Evolutionary conservation across 2,113 vertebrate genomes (phyloP), one percentile per base, ranked within the genome.

Genomic region (Psophia crepitans): DNA sequence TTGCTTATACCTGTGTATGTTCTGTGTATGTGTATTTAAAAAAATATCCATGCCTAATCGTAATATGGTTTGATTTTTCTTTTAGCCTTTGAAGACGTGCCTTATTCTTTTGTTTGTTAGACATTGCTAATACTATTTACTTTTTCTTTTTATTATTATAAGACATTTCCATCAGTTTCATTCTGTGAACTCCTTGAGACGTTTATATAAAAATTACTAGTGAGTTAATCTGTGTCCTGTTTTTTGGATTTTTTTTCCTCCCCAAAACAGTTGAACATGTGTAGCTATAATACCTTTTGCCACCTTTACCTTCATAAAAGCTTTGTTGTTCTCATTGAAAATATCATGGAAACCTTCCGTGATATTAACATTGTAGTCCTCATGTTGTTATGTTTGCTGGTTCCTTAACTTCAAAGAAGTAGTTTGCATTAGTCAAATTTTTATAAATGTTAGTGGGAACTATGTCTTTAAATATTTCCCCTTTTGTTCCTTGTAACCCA

Each of bases 141-240:
- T 87, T 91, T 95, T 58, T 84, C 88, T 93, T 93, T 97, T 95
- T 93, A 49, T 97, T 94, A 71, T 75, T 95, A 54, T 98, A 98
- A 99, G 98, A 98, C 96, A 96, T 97, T 98, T 98, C 97, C 98
- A 98, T 97, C 96, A 84, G 76, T 98, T 99, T 97, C 98, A 98
- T 98, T 98, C 98, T 87, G 98, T 99, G 98, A 99, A 98, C 97
- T 96, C 98, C 98, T 98, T 99, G 98, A 99, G 98, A 98, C 98
- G 98, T 98, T 97, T 99, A 90, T 98, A 98, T 99, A 99, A 98
- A 99, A 96, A 96, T 75, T 98, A 98, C 98, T 99, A 99, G 98
- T 99, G 98, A 99, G 99, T 99, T 92, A 87, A 95, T 87, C 53
- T 94, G 48, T 90, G 43, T 86, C 64, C 56, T 96, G 54, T 93